Percentiles rank a stretch among this genome's conserved stretches.
These are phyloP conservation scores for Chlamydotis undulata DNA, from an alignment of 2,113 vertebrate genomes.

Conservation along the genomic window DNA sequence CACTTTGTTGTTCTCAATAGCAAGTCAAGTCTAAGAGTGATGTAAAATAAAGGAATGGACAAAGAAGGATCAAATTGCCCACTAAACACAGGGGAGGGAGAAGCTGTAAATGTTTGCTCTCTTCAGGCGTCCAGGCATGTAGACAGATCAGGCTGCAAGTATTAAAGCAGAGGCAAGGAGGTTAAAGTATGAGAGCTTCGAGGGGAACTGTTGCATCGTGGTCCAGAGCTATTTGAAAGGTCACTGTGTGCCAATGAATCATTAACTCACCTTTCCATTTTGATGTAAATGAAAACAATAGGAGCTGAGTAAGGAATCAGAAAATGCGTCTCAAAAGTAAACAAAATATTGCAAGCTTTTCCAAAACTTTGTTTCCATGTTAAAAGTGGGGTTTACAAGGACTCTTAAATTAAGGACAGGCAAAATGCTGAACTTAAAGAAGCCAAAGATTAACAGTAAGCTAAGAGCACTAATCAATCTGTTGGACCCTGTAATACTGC, in stretches of 20 bases:
- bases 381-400: not conserved
- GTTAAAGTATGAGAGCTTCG: conserved; percentile 48
- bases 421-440: not conserved
- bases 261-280: conserved; percentile 87
- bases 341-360: not conserved
- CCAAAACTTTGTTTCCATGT: not conserved
- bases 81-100: conserved; percentile 73
- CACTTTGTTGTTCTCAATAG: conserved; percentile 47
- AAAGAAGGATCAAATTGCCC: conserved; percentile 76
- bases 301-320: conserved; percentile 13
- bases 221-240: conserved; percentile 81
- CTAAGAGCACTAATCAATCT: not conserved
- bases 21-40: conserved; percentile 70
- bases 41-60: conserved; percentile 76
- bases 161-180: conserved; percentile 71
- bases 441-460: not conserved
- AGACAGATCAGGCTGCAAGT: conserved; percentile 78
- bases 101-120: conserved; percentile 78
- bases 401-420: not conserved
- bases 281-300: conserved; percentile 79
- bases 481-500: not conserved
- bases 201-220: conserved; percentile 60
- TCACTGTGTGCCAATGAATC: conserved; percentile 84
- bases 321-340: conserved; percentile 34
- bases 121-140: conserved; percentile 78